Evolutionary conservation across 1,140 invertebrate species (phyloP).

Genomic region (Habropoda laboriosa): DNA sequence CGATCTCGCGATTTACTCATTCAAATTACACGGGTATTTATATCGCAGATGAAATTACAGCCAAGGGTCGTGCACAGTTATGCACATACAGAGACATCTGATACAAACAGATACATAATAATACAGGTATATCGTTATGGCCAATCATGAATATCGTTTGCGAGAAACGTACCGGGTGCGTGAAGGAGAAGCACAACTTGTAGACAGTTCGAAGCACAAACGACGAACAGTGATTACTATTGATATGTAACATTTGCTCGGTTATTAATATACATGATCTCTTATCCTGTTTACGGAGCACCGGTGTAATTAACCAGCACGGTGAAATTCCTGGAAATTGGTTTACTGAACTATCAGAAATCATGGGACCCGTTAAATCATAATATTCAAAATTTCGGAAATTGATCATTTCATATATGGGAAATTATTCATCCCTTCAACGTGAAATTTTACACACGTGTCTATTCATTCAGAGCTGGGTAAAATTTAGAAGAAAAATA

Average conservation of each 20-base stretch:
- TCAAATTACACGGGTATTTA: neutral
- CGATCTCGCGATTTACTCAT: neutral
- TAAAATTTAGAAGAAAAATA: no score
- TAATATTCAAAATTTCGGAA: no score
- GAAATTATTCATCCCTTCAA: no score
- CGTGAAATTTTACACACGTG: no score
- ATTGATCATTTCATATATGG: no score
- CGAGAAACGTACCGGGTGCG: neutral
- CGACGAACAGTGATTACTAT: neutral
- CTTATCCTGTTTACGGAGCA: neutral
- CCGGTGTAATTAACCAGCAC: no score
- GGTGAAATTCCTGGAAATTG: no score
- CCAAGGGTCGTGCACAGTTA: constrained; percentile 21
- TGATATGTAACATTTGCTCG: neutral
- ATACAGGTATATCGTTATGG: neutral
- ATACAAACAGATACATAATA: neutral
- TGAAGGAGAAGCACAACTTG: neutral
- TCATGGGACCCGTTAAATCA: no score
- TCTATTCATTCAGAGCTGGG: no score
- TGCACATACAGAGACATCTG: neutral
- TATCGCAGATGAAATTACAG: neutral
- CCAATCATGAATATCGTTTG: neutral
- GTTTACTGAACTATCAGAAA: no score
- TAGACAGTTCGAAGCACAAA: neutral
- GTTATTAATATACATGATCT: neutral